Conservation (phyloP, 2,113 vertebrate genomes). For the Oreochromis spilurus region DNA sequence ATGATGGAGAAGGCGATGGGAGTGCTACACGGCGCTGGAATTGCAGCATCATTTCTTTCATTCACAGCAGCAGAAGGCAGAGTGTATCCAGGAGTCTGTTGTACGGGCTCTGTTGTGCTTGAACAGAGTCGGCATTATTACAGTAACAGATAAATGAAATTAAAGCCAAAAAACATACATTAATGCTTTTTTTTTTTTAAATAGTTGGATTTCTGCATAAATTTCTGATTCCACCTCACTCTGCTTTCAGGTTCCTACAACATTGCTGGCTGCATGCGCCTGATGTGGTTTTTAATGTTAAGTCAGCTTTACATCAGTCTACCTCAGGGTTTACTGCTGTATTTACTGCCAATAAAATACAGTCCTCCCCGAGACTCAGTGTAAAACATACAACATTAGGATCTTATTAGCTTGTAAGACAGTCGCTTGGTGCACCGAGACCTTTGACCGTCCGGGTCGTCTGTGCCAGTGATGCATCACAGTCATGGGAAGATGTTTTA, state of each 20-base stretch:
- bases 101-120: background rate
- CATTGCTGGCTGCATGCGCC: background rate
- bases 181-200: background rate
- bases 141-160: background rate
- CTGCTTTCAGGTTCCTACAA: background rate
- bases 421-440: conserved; percentile 4
- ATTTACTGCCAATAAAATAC: background rate
- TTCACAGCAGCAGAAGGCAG: background rate
- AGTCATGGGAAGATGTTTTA: background rate
- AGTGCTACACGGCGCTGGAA: conserved; percentile 37
- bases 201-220: background rate
- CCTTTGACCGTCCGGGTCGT: conserved; percentile 7
- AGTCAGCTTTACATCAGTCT: background rate
- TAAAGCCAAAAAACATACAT: background rate
- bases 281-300: background rate
- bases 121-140: background rate
- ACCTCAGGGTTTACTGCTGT: background rate
- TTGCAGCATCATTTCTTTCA: conserved; percentile 34
- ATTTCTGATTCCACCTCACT: background rate
- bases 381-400: background rate
- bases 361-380: background rate
- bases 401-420: background rate
- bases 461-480: background rate
- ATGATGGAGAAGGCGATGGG: conserved; percentile 56
- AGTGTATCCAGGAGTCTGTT: background rate